Evolutionary conservation across 1,140 invertebrate genomes (phyloP), one percentile per base, ranked within the genome.

Genomic region (Heliothis subflexa): DNA sequence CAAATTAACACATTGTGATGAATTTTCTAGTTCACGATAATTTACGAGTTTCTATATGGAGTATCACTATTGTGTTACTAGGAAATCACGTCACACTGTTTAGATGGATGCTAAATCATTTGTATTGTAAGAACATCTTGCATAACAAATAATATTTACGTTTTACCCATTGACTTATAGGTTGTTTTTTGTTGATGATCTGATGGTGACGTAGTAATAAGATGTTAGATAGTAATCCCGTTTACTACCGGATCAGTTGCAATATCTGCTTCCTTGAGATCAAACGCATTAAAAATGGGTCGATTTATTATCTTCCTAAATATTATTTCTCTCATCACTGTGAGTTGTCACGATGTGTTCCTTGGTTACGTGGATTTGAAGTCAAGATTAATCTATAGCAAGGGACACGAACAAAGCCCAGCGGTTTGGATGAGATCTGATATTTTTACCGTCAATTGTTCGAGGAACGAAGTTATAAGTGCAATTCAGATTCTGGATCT

Each of bases 361-460:
- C 73, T 92, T 7, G 91, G 91, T 10, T 92, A 91, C 78, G 88
- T 88, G 13, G 91, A 93, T 84, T 10, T 84, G 9, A 68, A 79
- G 1, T 88, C 91, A 0, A 90, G 87, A 57, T 50, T 92, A 13
- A 88, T 94, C 10, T 94, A 91, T 71, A 90, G 84, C 49, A 89
- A 93, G 71, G 89, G 93, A 0, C 87, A 91, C 45, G 88, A 93
- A 85, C 87, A 91, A 21, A 89, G 93, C 78, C 91, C 93, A 9
- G 91, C 91, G 0, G 74, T 93, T n/a, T 93, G 92, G 93, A 79
- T 88, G 0, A 83, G 91, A 72, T 89, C 87, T 0, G 89, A 93
- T 1, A 86, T 81, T 0, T 85, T 94, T 7, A 92, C 87, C 0
- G 89, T 94, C 18, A 93, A 92, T 57, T 91, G 90, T 83, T 86